phyloP scores from a whole-genome alignment of 2,113 vertebrate genomes.

The Urocitellus parryii region DNA sequence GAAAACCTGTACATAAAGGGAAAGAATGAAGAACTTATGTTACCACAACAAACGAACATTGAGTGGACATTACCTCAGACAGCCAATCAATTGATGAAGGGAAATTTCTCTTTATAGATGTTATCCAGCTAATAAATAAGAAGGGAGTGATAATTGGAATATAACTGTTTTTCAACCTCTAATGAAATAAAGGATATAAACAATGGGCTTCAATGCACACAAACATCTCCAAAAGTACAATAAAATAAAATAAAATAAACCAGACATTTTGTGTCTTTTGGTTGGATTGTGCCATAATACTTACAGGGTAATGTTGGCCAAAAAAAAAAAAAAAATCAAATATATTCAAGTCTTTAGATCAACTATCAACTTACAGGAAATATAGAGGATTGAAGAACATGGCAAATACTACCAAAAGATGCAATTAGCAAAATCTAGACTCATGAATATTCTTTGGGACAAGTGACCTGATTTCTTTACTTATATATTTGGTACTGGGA shows the following conservation, averaged over 20 bases:
- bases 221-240: slow-evolving; percentile 27
- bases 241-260: neutral
- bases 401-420: neutral
- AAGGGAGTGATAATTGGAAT: neutral
- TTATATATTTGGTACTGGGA: no score
- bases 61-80: neutral
- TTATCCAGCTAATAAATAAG: neutral
- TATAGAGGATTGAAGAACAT: no score
- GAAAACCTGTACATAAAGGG: neutral
- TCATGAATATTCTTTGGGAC: neutral
- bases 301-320: neutral
- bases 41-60: neutral
- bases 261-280: neutral
- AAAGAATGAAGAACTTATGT: neutral
- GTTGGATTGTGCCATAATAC: neutral
- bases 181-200: neutral
- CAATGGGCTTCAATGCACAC: neutral
- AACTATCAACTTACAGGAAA: neutral
- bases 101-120: slow-evolving; percentile 28
- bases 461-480: neutral
- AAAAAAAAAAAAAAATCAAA: neutral
- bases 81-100: neutral
- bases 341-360: neutral
- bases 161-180: neutral
- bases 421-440: neutral